phyloP scores from a whole-genome alignment of 2,888 invertebrate species.

The Crematogaster levior region DNA sequence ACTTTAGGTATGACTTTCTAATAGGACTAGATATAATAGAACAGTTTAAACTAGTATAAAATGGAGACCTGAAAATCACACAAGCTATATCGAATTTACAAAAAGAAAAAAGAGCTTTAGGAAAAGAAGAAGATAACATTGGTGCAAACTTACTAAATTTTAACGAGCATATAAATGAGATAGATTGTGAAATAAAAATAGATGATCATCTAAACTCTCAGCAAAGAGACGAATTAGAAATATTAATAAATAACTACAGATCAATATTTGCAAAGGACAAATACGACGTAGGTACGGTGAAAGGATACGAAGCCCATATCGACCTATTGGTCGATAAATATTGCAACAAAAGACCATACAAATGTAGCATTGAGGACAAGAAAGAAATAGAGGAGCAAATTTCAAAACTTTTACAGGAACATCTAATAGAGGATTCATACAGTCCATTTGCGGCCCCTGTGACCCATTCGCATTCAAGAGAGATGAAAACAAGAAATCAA shows the following conservation, averaged over 20 bases:
- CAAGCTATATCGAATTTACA: too few relatives aligned
- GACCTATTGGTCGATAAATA: conserved; percentile 52
- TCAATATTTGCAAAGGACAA: conserved; percentile 67
- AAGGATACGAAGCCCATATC: conserved; percentile 50
- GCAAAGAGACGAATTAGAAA: conserved; percentile 48
- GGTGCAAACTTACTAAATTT: conserved; percentile 50
- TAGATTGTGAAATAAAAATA: conserved; percentile 36
- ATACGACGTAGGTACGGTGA: too few relatives aligned
- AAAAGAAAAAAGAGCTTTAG: background rate
- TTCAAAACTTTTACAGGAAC: conserved; percentile 36
- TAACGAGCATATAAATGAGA: conserved; percentile 58
- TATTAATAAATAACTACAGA: conserved; percentile 61
- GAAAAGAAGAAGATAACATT: too few relatives aligned
- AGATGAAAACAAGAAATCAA: too few relatives aligned
- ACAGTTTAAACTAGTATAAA: conserved; percentile 64
- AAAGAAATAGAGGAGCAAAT: conserved; percentile 53
- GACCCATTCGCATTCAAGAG: conserved; percentile 67
- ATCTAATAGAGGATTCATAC: conserved; percentile 51
- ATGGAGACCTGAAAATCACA: conserved; percentile 59
- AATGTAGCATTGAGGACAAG: conserved; percentile 43
- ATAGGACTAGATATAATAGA: conserved; percentile 68
- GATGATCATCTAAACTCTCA: conserved; percentile 40
- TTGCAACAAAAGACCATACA: conserved; percentile 51
- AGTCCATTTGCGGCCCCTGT: conserved; percentile 60
- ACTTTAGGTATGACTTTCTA: conserved; percentile 65